Conservation (phyloP, 2,113 vertebrate species). For the Pteruthius melanotis region DNA sequence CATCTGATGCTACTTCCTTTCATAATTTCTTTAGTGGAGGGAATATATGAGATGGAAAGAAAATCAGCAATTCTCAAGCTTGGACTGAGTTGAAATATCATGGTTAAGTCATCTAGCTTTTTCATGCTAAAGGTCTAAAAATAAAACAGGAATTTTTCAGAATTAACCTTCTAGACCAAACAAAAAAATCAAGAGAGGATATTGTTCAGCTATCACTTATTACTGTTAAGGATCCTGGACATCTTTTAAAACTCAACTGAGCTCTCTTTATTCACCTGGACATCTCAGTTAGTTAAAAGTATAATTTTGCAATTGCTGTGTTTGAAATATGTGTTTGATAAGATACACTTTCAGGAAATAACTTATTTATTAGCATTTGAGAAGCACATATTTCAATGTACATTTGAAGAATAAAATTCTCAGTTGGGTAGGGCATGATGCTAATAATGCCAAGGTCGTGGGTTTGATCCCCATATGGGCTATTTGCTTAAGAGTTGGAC, state of each 20-base stretch:
- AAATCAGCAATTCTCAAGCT: neutral
- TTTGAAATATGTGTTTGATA: neutral
- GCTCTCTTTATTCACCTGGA: neutral
- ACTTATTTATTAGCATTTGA: neutral
- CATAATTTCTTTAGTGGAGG: neutral
- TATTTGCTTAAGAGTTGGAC: neutral
- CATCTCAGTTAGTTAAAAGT: neutral
- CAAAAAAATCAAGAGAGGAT: neutral
- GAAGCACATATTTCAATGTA: neutral
- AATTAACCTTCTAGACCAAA: neutral
- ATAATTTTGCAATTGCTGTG: neutral
- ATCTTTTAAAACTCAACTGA: neutral
- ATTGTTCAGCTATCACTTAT: neutral
- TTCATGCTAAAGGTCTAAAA: neutral
- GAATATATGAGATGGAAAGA: neutral
- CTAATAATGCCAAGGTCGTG: fast-evolving
- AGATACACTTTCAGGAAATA: neutral
- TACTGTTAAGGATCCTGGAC: neutral
- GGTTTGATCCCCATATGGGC: neutral
- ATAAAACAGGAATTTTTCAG: neutral
- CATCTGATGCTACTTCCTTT: neutral
- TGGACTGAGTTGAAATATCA: neutral
- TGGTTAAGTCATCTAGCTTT: neutral
- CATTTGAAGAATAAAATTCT: neutral
- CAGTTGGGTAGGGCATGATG: neutral